Evolutionary conservation across 2,113 vertebrate species (phyloP), one percentile per base, ranked within the genome.

Genomic region (Syrmaticus mikado): DNA sequence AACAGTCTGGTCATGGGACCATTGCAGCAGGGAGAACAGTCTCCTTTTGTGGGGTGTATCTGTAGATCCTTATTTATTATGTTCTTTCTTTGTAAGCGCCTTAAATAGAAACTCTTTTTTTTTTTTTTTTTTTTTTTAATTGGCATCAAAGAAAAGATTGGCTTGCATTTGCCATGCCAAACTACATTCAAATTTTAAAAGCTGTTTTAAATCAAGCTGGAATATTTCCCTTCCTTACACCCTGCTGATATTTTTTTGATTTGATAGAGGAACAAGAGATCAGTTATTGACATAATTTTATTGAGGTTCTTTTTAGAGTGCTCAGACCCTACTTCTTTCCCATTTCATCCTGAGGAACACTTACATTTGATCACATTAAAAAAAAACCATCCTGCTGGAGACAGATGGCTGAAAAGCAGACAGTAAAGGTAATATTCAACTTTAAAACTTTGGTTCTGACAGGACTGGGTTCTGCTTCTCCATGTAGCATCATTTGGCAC

Each of bases 401-500:
- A 85, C 90, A 95, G 46, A 46, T 94, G 88, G 61, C 85, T 94
- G 68, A 90, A 86, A 92, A 96, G 93, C 19, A 57, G 50, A 65
- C 84, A 88, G 90, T 88, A 96, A 93, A 95, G 94, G 90, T 94
- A 95, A 92, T 81, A 66, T 61, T 90, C 90, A 93, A 40, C 93
- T 96, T 94, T 93, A 92, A 85, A 94, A 57, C 94, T 89, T 92
- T 92, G 93, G 71, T 85, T 95, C 95, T 95, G 92, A 85, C 84
- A 95, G 87, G 95, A 89, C 80, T 84, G 81, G 67, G 91, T 79
- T 79, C 67, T 97, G 92, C 68, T 97, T 93, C 84, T 93, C 40
- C 91, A 43, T 80, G 72, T 84, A 96, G 89, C 71, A 64, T 96
- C 95, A 95, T 96, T 97, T 96, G 93, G 92, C 95, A 96, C 97